Percentiles rank a stretch among this genome's conserved stretches.
phyloP scores from a whole-genome alignment of 1,140 invertebrate genomes.

The Drosophila eugracilis region DNA sequence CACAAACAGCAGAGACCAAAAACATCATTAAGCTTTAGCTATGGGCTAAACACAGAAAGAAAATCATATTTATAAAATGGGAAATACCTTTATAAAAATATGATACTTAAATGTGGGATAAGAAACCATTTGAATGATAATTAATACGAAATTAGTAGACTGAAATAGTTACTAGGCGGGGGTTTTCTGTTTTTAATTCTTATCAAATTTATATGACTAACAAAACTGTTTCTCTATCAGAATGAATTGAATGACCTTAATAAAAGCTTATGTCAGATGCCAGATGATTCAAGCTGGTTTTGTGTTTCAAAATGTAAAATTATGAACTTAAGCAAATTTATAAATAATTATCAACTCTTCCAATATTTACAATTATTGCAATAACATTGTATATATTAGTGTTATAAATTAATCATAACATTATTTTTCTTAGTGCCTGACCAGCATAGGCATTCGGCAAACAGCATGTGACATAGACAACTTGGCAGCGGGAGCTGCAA shows the following conservation, averaged over 20 bases:
- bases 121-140: too few relatives aligned
- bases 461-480: slow-evolving; percentile 73
- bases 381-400: too few relatives aligned
- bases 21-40: slow-evolving; percentile 18
- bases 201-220: background rate
- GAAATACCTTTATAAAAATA: too few relatives aligned
- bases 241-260: too few relatives aligned
- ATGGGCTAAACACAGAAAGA: slow-evolving; percentile 4
- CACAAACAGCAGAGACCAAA: slow-evolving; percentile 12
- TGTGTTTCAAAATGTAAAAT: too few relatives aligned
- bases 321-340: too few relatives aligned
- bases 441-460: slow-evolving; percentile 37
- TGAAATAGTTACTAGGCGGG: background rate
- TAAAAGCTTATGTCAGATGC: too few relatives aligned
- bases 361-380: too few relatives aligned
- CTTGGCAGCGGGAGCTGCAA: slow-evolving; percentile 56
- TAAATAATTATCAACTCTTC: too few relatives aligned
- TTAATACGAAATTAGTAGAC: too few relatives aligned
- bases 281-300: too few relatives aligned
- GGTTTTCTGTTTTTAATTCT: background rate
- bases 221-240: background rate
- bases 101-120: background rate
- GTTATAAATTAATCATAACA: too few relatives aligned
- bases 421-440: background rate
- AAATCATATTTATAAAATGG: background rate